Evolutionary conservation across 2,113 vertebrate species (phyloP), one percentile per base, ranked within the genome.

Genomic region (Syngnathoides biaculeatus): DNA sequence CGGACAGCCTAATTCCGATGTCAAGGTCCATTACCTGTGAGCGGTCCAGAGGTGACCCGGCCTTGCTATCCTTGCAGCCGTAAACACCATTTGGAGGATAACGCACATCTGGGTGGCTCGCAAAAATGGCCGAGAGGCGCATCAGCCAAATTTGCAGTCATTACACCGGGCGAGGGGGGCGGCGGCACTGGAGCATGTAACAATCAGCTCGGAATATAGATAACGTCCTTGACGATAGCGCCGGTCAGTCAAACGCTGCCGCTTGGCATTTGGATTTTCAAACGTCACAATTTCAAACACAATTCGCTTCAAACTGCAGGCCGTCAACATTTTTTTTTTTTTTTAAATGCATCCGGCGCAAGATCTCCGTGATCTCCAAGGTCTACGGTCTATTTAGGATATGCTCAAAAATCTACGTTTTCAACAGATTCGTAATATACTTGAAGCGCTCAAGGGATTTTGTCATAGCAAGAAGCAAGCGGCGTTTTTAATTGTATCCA

Each of bases 21-120:
- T 86, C 87, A 85, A 67, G 84, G 84, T 71, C 86, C 86, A 86
- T 88, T 90, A 87, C 81, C 86, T 84, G 78, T 74, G 79, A 86
- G 79, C 77, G 35, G 68, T 84, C 70, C 79, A 47, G 75, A 82
- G 86, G 82, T 87, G 84, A 86, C 83, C 84, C 22, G 56, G 68
- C 83, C 72, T 58, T 58, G 74, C 79, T 40, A 78, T 76, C 75
- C 75, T 71, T 17, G 57, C 80, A 24, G 61, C 67, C 75, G 84
- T 79, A 76, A 86, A 90, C 80, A 81, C 68, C 72, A 71, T 48
- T 75, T 69, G 77, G 77, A 74, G 74, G 59, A 74, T 75, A 78
- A 80, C 53, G 73, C 83, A 79, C 84, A 82, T 84, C 82, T 88
- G 84, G 79, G 84, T 82, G 71, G 81, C 62, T 69, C 63, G 74